phyloP scores from a whole-genome alignment of 1,140 invertebrate species.

The Stratiolaelaps scimitus region DNA sequence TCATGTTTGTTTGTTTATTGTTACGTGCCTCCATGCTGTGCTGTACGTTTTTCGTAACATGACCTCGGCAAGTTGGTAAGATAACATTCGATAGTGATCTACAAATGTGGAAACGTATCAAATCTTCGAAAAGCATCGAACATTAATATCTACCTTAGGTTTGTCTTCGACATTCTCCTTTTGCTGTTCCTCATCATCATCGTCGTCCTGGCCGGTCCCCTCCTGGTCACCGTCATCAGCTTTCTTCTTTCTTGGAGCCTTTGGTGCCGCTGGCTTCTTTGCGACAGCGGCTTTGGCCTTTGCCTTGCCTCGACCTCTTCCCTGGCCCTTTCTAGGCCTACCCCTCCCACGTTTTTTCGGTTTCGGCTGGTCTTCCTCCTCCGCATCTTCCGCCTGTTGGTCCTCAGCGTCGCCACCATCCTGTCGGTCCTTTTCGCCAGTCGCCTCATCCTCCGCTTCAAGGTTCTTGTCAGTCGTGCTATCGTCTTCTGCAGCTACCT shows the following conservation, averaged over 20 bases:
- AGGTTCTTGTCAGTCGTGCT: slow-evolving; percentile 31
- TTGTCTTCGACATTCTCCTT: neutral
- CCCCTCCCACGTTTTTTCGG: slow-evolving; percentile 27
- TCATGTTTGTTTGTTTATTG: too few relatives aligned
- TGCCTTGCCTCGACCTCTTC: slow-evolving; percentile 39
- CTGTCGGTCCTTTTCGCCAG: slow-evolving; percentile 32
- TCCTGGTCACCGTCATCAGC: slow-evolving; percentile 30
- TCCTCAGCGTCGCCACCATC: slow-evolving; percentile 34
- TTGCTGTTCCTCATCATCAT: slow-evolving; percentile 49
- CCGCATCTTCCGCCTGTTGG: slow-evolving; percentile 40
- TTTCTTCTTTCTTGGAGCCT: slow-evolving; percentile 35
- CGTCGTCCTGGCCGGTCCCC: slow-evolving; percentile 46
- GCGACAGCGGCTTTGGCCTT: slow-evolving; percentile 36
- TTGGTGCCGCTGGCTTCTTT: slow-evolving; percentile 29
- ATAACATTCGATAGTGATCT: too few relatives aligned
- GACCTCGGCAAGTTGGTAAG: too few relatives aligned
- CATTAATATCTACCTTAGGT: too few relatives aligned
- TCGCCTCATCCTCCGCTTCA: slow-evolving; percentile 34
- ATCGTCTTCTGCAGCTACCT: slow-evolving; percentile 9
- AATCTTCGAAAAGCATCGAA: too few relatives aligned
- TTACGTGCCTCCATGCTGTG: too few relatives aligned
- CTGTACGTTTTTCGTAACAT: too few relatives aligned
- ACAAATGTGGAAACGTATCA: too few relatives aligned
- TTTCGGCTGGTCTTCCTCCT: slow-evolving; percentile 40
- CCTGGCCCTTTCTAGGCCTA: slow-evolving; percentile 42